Evolutionary conservation across 1,140 invertebrate species (phyloP).

Genomic region (Papilio xuthus): DNA sequence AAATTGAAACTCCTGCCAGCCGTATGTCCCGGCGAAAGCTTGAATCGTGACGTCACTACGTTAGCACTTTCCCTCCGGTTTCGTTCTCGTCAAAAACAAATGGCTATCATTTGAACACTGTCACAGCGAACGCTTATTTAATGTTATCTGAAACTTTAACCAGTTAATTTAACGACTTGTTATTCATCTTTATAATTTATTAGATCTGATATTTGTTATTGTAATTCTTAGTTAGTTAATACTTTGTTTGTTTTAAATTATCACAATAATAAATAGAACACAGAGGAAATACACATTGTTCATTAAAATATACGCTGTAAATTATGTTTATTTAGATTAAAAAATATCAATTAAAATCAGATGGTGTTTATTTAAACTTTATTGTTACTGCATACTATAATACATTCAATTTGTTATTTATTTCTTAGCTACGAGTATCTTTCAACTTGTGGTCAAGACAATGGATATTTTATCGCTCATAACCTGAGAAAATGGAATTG

Average conservation of each 20-base stretch:
- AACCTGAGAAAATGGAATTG: slow-evolving; percentile 10
- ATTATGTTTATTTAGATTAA: too few species aligned
- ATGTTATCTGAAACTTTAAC: slow-evolving; percentile 48
- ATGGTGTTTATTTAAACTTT: neutral
- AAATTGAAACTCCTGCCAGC: slow-evolving; percentile 29
- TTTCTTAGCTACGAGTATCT: neutral
- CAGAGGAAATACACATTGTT: neutral
- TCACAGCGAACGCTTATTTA: slow-evolving; percentile 58
- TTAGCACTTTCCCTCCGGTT: slow-evolving; percentile 57
- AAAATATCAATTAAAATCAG: too few species aligned
- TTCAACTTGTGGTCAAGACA: neutral
- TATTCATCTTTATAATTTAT: slow-evolving; percentile 29
- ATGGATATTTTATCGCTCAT: slow-evolving; percentile 8
- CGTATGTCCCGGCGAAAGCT: slow-evolving; percentile 47
- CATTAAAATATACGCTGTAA: neutral
- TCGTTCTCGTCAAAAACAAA: slow-evolving; percentile 64
- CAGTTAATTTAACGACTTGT: slow-evolving; percentile 27
- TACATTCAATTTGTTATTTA: neutral
- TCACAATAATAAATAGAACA: neutral
- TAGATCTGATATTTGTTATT: neutral
- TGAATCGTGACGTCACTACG: slow-evolving; percentile 56
- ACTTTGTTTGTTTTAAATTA: neutral
- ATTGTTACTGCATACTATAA: neutral
- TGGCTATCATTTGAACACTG: slow-evolving; percentile 58
- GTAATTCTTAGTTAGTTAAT: neutral